Conservation (phyloP, 2,113 vertebrate genomes). For the Oriolus oriolus region DNA sequence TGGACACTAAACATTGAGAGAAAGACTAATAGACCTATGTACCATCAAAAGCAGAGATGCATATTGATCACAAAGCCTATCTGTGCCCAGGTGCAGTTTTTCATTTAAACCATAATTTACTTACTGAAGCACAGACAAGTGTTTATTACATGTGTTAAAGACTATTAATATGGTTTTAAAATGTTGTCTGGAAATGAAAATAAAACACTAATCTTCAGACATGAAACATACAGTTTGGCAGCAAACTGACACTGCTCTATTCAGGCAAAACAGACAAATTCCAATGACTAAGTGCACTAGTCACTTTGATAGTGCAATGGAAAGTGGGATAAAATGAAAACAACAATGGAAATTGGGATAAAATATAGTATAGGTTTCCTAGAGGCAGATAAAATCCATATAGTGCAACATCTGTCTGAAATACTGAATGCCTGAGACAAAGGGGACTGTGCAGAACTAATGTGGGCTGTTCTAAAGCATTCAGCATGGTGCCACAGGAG, state of each 20-base stretch:
- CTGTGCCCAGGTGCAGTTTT: background rate
- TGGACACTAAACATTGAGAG: background rate
- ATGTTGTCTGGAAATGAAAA: background rate
- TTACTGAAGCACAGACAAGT: background rate
- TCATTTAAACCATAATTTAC: background rate
- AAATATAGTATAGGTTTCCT: background rate
- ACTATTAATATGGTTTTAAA: background rate
- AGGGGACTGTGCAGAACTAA: background rate
- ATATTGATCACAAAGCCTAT: background rate
- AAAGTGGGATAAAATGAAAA: background rate
- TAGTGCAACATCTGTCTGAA: background rate
- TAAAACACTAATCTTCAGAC: background rate
- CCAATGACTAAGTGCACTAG: accelerated
- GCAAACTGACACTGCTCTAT: background rate
- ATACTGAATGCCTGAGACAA: background rate
- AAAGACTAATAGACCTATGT: background rate
- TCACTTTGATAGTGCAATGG: background rate
- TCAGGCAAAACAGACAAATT: background rate
- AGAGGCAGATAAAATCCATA: accelerated
- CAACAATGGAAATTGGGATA: background rate
- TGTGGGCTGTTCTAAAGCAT: background rate
- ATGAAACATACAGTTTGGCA: background rate
- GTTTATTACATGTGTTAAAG: background rate
- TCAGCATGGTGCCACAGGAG: background rate
- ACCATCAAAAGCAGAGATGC: background rate